Evolutionary conservation across 2,888 invertebrate genomes (phyloP), one percentile per base, ranked within the genome.

Genomic region (Apamea crenata): DNA sequence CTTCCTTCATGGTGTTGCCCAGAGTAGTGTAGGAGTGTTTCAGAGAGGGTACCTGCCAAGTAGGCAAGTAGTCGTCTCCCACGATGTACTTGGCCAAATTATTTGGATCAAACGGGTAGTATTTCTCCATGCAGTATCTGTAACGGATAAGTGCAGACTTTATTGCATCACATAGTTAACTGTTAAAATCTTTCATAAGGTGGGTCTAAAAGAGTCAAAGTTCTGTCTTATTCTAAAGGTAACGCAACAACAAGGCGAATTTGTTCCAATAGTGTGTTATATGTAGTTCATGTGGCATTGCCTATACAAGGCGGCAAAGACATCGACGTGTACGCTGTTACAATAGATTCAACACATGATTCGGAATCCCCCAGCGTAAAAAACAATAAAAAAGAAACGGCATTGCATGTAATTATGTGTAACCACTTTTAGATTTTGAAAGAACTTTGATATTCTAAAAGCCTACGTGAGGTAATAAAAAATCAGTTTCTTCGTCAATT

Each of bases 51-150:
- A 99, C 98, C 93, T 99, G 97, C 99, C 99, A 99, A 18, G 98
- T 98, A 0, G 99, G 99, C 66, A 99, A 96, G 93, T 99, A 99
- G 93, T 99, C 98, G 93, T 99, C 99, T 0, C 98, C 99, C 0
- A 99, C 98, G 2, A 99, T 99, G 93, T 99, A 99, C 92, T 99
- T 99, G 90, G 99, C 98, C 53, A 98, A 92, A 90, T 98, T 97
- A 5, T 97, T 95, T 0, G 98, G 96, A 95, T 99, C 98, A 91
- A 99, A 99, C 0, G 99, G 99, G 94, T 99, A 97, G 94, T 99
- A 99, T 89, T 98, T 98, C 3, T 97, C 97, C 0, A 99, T 98
- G 91, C 99, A 99, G 95, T 99, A 99, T 85, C 99, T 98, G 93
- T 10, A 81, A 85, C 29, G 44, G 1, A 56, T n/a, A 50, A 70